These are phyloP conservation scores for Gymnobelideus leadbeateri DNA, from an alignment of 2,113 vertebrate species.

Conservation along the genomic window DNA sequence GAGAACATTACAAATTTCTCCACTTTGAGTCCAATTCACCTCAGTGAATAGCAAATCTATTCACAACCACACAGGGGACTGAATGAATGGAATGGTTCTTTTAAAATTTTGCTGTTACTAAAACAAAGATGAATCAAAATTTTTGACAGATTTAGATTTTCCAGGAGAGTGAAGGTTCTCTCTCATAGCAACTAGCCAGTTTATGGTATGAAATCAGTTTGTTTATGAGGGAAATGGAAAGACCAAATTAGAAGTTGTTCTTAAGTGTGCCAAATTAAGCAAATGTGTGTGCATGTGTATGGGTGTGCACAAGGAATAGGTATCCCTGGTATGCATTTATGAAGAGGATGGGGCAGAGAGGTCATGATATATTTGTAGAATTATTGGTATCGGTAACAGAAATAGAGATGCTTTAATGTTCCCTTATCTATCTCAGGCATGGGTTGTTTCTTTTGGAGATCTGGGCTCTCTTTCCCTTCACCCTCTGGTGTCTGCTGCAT, in stretches of 20 bases:
- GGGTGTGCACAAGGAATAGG: neutral
- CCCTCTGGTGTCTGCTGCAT: neutral
- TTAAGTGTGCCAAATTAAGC: neutral
- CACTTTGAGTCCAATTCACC: neutral
- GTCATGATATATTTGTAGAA: neutral
- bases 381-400: neutral
- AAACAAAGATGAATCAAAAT: neutral
- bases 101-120: neutral
- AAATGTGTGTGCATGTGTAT: neutral
- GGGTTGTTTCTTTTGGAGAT: neutral
- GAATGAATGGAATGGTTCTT: slow-evolving; percentile 6
- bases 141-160: slow-evolving; percentile 1
- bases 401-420: neutral
- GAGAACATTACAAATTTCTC: slow-evolving; percentile 9
- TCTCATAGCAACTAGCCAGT: neutral
- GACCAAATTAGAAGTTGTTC: slow-evolving; percentile 1
- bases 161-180: neutral
- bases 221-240: neutral
- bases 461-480: neutral
- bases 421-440: neutral
- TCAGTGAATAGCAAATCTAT: neutral
- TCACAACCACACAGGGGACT: slow-evolving; percentile 4
- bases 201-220: slow-evolving; percentile 3
- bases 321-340: neutral
- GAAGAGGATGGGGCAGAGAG: neutral